Percentiles rank a stretch among this genome's conserved stretches.
Conservation (phyloP, 2,797 vertebrate genomes). For the Anguilla marmorata region DNA sequence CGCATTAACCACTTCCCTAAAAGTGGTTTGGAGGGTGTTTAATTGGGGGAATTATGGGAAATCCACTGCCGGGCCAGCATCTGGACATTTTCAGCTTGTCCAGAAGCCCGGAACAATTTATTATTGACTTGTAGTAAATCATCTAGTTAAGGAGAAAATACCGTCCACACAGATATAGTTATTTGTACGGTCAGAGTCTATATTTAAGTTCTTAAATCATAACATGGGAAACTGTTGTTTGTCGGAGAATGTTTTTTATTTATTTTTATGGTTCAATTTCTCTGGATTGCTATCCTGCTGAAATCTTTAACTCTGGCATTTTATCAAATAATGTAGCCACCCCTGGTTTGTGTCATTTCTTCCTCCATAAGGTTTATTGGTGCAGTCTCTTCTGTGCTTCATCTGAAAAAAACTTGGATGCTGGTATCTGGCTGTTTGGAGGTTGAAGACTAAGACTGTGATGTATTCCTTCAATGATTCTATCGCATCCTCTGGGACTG, state of each 20-base stretch:
- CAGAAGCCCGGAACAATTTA: background rate
- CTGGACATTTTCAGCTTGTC: background rate
- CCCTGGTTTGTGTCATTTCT: background rate
- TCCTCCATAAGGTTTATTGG: background rate
- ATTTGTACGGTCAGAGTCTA: background rate
- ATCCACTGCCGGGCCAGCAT: background rate
- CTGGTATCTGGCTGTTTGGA: background rate
- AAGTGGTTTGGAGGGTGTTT: background rate
- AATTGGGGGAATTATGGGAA: background rate
- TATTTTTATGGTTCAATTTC: background rate
- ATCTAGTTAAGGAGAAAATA: background rate
- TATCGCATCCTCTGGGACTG: constrained; percentile 18
- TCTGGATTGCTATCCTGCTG: background rate
- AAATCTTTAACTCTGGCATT: background rate
- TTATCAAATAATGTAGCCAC: background rate
- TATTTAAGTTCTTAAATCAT: background rate
- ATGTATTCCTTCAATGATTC: constrained; percentile 29
- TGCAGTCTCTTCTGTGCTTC: background rate
- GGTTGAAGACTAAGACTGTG: constrained; percentile 18
- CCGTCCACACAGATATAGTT: background rate
- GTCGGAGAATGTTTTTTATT: background rate
- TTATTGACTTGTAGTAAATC: background rate
- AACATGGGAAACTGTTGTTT: background rate
- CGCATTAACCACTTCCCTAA: constrained; percentile 15
- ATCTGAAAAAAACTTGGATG: background rate